phyloP scores from a whole-genome alignment of 2,797 vertebrate species.

The Coregonus sp. region DNA sequence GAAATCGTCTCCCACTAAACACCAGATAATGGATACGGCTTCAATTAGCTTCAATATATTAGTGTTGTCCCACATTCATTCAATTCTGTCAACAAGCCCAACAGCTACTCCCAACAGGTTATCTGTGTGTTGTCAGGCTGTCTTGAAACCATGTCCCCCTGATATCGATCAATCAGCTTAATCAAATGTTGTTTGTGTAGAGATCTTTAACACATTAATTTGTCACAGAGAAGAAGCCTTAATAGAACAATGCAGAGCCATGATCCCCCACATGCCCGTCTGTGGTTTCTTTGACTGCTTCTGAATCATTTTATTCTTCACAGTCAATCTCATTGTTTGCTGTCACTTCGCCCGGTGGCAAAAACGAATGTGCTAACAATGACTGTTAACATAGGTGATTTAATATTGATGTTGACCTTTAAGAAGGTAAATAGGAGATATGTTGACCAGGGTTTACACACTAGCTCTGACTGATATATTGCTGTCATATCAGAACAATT shows the following conservation, averaged over 20 bases:
- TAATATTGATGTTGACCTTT: constrained; percentile 4
- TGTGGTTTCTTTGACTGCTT: constrained; percentile 3
- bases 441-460: not conserved
- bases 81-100: not conserved
- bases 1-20: not conserved
- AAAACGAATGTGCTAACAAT: not conserved
- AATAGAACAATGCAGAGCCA: not conserved
- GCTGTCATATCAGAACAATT: not conserved
- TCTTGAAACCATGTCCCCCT: not conserved
- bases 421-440: not conserved
- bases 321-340: not conserved
- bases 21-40: not conserved
- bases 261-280: not conserved
- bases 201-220: constrained; percentile 3
- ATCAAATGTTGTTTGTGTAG: constrained; percentile 4
- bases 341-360: not conserved
- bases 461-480: not conserved
- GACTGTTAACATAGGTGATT: not conserved
- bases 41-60: not conserved
- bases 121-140: not conserved
- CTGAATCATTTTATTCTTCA: not conserved
- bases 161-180: not conserved
- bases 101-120: not conserved
- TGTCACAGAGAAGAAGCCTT: constrained; percentile 3
- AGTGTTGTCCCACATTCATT: constrained; percentile 4